Evolutionary conservation across 2,113 vertebrate species (phyloP).

Genomic region (Martes martes): DNA sequence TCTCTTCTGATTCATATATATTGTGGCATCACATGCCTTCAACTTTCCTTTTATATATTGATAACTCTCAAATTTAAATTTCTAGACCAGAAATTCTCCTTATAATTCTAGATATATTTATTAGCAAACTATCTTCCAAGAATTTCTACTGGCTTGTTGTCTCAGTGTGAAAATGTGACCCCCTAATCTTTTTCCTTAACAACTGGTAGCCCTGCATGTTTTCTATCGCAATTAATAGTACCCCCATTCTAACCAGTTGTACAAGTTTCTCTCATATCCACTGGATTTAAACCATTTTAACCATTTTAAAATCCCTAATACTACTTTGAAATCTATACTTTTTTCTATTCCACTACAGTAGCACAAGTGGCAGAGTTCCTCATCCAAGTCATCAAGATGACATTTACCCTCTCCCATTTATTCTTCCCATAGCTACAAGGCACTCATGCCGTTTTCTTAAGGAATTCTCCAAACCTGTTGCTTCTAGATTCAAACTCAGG

Average conservation of each 20-base stretch:
- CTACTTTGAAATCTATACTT: not conserved
- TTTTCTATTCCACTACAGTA: not conserved
- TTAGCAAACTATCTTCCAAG: not conserved
- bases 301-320: not conserved
- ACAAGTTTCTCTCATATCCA: not conserved
- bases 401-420: not conserved
- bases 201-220: not conserved
- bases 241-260: not conserved
- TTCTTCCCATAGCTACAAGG: not conserved
- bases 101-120: not conserved
- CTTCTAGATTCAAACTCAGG: not conserved
- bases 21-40: not conserved
- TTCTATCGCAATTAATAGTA: not conserved
- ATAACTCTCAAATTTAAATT: not conserved
- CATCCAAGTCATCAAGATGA: not conserved
- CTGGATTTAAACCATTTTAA: not conserved
- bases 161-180: not conserved
- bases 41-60: not conserved
- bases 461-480: not conserved
- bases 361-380: not conserved
- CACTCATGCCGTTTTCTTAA: not conserved
- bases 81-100: not conserved
- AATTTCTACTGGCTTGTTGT: not conserved
- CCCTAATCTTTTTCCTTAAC: not conserved
- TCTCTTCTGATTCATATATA: not conserved